Percentiles rank a stretch among this genome's conserved stretches.
phyloP scores from a whole-genome alignment of 30 jellyfish, hydroid and myxozoan species.

The Chironex yamaguchii region DNA sequence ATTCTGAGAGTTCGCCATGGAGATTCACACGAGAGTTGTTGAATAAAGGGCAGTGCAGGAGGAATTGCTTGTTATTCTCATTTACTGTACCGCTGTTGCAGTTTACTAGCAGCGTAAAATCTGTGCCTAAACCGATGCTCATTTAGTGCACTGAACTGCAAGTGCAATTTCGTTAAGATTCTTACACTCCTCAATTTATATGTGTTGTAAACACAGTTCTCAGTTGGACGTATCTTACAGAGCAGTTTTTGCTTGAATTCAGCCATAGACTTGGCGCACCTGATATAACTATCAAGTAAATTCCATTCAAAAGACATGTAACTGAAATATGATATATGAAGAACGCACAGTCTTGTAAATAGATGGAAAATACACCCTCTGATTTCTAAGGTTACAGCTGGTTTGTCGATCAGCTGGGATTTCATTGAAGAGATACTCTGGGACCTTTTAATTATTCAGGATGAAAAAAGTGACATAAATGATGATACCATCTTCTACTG shows the following conservation, averaged over 20 bases:
- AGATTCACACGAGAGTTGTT: constrained; percentile 19
- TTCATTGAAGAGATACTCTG: constrained; percentile 2
- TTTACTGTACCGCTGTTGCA: constrained; percentile 40
- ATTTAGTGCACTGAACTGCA: neutral
- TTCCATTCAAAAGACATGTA: too few species aligned
- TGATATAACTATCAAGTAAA: too few species aligned
- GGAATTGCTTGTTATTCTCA: constrained; percentile 40
- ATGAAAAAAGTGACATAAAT: neutral
- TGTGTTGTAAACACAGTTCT: neutral
- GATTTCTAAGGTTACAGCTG: constrained; percentile 2
- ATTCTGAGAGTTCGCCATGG: constrained; percentile 46
- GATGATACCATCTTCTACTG: constrained; percentile 29
- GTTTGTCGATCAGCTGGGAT: constrained; percentile 4
- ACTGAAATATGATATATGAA: too few species aligned
- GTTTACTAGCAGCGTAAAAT: too few species aligned
- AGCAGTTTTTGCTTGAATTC: too few species aligned
- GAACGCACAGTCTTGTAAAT: neutral
- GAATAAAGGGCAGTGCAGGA: constrained; percentile 60
- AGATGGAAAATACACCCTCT: neutral
- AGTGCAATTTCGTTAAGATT: neutral
- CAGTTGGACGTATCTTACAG: too few species aligned
- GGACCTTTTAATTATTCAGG: neutral
- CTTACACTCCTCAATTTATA: neutral
- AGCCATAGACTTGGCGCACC: too few species aligned
- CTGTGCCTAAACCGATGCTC: neutral